These are phyloP conservation scores for Drosophila setosimentum DNA, from an alignment of 2,888 invertebrate genomes.

Conservation along the genomic window DNA sequence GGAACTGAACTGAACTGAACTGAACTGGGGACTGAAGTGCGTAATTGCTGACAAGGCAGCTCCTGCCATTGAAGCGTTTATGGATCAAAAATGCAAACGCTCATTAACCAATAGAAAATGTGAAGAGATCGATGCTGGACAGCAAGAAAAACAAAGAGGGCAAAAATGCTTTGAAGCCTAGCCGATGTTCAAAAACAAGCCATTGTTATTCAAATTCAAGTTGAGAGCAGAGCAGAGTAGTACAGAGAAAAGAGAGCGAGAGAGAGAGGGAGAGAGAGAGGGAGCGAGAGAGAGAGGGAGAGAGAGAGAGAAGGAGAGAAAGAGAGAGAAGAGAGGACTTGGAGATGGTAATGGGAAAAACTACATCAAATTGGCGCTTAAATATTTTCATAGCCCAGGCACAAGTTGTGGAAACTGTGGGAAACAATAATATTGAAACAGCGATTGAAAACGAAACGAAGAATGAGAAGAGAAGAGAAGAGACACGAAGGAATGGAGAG, in stretches of 20 bases:
- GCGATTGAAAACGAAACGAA: constrained; percentile 34
- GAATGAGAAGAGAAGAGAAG: constrained; percentile 15
- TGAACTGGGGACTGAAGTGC: constrained; percentile 69
- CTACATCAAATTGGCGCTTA: constrained; percentile 82
- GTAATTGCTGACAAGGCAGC: constrained; percentile 79
- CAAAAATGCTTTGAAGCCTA: constrained; percentile 70
- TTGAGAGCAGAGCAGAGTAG: constrained; percentile 15
- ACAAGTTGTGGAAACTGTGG: constrained; percentile 65
- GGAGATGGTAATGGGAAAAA: constrained; percentile 40
- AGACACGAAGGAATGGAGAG: constrained; percentile 24
- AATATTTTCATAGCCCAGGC: constrained; percentile 71
- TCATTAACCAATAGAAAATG: constrained; percentile 72
- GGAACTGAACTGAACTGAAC: too few species aligned
- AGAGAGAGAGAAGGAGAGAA: constrained; percentile 8
- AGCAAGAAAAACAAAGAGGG: constrained; percentile 36
- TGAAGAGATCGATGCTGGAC: constrained; percentile 31
- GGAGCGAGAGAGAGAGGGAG: constrained; percentile 1
- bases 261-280: not conserved
- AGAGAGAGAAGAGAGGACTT: not conserved
- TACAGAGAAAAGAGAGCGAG: not conserved
- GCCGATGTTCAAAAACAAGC: constrained; percentile 56
- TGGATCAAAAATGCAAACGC: constrained; percentile 47
- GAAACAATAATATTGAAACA: constrained; percentile 81
- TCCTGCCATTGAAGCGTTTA: constrained; percentile 52
- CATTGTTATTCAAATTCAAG: constrained; percentile 80